phyloP scores from a whole-genome alignment of 2,797 vertebrate genomes.

The Tokudaia muenninki region DNA sequence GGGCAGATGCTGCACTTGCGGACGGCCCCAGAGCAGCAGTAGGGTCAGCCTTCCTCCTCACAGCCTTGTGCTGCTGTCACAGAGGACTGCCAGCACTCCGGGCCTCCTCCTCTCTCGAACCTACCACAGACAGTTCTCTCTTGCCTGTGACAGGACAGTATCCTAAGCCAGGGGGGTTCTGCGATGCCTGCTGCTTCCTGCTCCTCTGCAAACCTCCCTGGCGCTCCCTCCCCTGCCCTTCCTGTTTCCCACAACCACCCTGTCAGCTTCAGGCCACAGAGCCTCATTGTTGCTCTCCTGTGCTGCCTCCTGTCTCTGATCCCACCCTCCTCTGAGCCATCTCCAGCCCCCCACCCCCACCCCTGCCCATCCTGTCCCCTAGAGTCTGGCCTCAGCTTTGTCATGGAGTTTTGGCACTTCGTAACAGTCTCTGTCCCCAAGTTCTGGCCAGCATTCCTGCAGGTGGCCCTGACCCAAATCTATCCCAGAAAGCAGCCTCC shows the following conservation, averaged over 20 bases:
- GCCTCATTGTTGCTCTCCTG: neutral
- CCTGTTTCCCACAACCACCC: rapidly evolving
- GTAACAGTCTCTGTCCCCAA: neutral
- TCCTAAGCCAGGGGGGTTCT: too few species aligned
- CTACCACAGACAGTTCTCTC: neutral
- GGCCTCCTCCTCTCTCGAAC: neutral
- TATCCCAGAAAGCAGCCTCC: neutral
- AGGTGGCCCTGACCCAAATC: neutral
- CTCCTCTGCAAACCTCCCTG: too few species aligned
- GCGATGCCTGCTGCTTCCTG: neutral
- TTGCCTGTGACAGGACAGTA: rapidly evolving
- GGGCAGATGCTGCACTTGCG: neutral
- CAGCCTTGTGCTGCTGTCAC: neutral
- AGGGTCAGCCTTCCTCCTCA: neutral
- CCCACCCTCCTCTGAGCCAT: neutral
- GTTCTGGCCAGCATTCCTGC: neutral
- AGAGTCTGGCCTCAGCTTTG: neutral
- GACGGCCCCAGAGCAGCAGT: neutral
- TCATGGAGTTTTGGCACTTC: neutral
- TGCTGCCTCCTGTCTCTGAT: neutral
- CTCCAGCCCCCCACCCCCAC: neutral
- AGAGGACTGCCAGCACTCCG: neutral
- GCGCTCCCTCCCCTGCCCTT: too few species aligned
- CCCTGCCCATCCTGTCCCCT: neutral
- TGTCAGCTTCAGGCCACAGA: rapidly evolving